A percentile compares a stretch with the other conserved stretches of the same genome.
Conservation (phyloP, 1,140 invertebrate genomes). For the fruit fly (Drosophila melanogaster) region Release_6_plus_ISO1_MT NT_037436.4:5497501-5498000, state of each 20-base stretch:
- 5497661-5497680: too few relatives aligned
- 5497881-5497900: slow-evolving; percentile 89
- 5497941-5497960: slow-evolving; percentile 64
- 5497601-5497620: too few relatives aligned
- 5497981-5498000: background rate
- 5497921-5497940: slow-evolving; percentile 86
- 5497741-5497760: slow-evolving; percentile 85
- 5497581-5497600: too few relatives aligned
- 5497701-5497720: slow-evolving; percentile 7
- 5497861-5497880: slow-evolving; percentile 87
- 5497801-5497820: slow-evolving; percentile 85
- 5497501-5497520: too few relatives aligned
- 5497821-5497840: slow-evolving; percentile 84
- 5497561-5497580: too few relatives aligned
- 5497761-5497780: slow-evolving; percentile 86
- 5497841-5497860: slow-evolving; percentile 86
- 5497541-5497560: too few relatives aligned
- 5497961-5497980: too few relatives aligned
- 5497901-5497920: slow-evolving; percentile 90
- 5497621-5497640: too few relatives aligned
- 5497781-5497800: slow-evolving; percentile 84
- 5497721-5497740: slow-evolving; percentile 83
- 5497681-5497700: too few relatives aligned
- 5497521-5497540: too few relatives aligned
- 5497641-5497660: too few relatives aligned